Conservation (phyloP, 1,140 invertebrate genomes). For the Aleiodes sp. region DNA sequence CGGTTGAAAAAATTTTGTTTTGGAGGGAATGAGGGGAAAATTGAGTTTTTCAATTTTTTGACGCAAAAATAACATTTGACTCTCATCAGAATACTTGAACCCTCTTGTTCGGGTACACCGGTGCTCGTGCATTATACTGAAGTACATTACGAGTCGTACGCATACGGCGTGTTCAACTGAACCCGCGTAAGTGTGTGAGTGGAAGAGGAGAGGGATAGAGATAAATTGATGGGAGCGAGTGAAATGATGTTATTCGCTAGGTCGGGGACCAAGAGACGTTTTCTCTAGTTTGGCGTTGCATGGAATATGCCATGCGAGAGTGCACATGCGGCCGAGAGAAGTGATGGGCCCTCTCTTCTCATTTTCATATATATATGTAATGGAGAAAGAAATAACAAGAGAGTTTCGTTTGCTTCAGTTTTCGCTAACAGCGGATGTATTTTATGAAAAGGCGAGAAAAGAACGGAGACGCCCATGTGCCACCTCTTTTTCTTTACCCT, state of each 20-base stretch:
- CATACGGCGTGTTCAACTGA: constrained; percentile 16
- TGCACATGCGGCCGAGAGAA: constrained; percentile 28
- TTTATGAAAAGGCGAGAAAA: constrained; percentile 39
- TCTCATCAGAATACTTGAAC: not conserved
- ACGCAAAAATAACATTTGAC: not conserved
- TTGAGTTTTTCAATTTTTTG: not conserved
- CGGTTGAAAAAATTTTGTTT: too few relatives aligned
- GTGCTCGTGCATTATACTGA: constrained; percentile 29
- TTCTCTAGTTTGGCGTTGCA: not conserved
- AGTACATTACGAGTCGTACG: constrained; percentile 30
- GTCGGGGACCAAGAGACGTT: constrained; percentile 1
- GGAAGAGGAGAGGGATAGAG: not conserved
- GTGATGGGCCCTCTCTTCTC: constrained; percentile 24
- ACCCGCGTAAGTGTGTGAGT: not conserved
- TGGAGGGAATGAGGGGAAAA: not conserved
- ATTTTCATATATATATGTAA: not conserved
- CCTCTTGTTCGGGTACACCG: not conserved
- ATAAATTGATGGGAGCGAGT: not conserved
- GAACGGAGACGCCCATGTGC: not conserved
- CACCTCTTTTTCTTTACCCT: not conserved
- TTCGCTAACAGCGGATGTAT: constrained; percentile 15
- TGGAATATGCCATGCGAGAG: constrained; percentile 21
- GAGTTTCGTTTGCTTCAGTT: not conserved
- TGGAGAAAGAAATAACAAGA: not conserved
- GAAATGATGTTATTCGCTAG: not conserved